phyloP scores from a whole-genome alignment of 2,888 invertebrate genomes.

The Halocaridina rubra region DNA sequence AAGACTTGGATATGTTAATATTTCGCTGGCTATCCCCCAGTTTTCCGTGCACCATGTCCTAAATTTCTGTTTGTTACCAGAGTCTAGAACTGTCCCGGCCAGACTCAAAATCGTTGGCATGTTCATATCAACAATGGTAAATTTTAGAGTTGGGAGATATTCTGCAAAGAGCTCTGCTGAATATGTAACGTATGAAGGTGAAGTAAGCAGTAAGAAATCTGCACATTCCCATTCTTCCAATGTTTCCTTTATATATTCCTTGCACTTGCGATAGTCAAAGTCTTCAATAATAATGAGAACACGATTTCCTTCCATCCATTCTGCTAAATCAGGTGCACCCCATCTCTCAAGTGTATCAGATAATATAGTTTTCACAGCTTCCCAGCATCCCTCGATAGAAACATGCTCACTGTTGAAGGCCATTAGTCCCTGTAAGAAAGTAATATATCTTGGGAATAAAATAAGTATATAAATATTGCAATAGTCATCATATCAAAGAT shows the following conservation, averaged over 20 bases:
- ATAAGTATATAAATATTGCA: no score
- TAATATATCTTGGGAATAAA: no score
- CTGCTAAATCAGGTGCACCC: not conserved
- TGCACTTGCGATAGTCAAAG: not conserved
- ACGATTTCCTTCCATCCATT: slow-evolving; percentile 19
- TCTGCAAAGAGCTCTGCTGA: not conserved
- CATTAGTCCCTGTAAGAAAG: slow-evolving; percentile 37
- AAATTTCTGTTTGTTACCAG: not conserved
- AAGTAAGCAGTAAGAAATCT: not conserved
- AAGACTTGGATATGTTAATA: slow-evolving; percentile 1
- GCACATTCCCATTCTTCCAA: slow-evolving; percentile 9
- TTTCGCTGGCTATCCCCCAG: not conserved
- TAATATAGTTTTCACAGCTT: slow-evolving; percentile 7
- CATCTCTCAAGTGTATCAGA: not conserved
- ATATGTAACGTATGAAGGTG: not conserved
- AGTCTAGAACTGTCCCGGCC: not conserved
- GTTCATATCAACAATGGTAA: not conserved
- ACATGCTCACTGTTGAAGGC: not conserved
- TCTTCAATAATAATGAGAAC: slow-evolving; percentile 39
- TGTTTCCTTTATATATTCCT: not conserved
- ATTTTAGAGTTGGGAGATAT: not conserved
- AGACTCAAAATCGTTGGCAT: not conserved
- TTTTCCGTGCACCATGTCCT: not conserved
- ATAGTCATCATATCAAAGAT: no score
- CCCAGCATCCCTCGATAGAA: slow-evolving; percentile 6